Percentiles rank a stretch among this genome's conserved stretches.
These are phyloP conservation scores for Budorcas taxicolor DNA, from an alignment of 2,113 vertebrate species.

Conservation along the genomic window DNA sequence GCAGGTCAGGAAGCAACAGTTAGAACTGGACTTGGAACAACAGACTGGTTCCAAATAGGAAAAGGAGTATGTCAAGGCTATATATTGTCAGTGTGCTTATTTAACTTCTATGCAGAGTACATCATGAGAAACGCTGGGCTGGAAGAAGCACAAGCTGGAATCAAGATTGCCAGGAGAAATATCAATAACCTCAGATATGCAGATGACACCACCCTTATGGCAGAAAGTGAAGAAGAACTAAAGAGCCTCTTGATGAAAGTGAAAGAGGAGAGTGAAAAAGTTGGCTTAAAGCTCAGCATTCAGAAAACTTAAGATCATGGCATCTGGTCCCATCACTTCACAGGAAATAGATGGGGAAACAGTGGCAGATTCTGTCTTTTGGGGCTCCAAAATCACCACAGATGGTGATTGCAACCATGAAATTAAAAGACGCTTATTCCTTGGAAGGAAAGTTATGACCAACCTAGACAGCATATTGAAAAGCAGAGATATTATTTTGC, in stretches of 20 bases:
- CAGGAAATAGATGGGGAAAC: not conserved
- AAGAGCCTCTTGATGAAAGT: not conserved
- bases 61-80: not conserved
- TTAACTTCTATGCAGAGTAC: not conserved
- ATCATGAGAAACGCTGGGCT: not conserved
- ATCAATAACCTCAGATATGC: not conserved
- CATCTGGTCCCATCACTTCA: not conserved
- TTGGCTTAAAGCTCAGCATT: not conserved
- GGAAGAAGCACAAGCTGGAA: not conserved
- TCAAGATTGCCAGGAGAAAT: not conserved
- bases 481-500: not conserved
- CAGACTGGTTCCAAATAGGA: not conserved
- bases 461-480: not conserved
- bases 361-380: not conserved
- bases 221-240: not conserved
- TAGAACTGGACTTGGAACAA: not conserved
- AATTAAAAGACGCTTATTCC: not conserved
- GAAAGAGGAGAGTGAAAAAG: not conserved
- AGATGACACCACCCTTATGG: not conserved
- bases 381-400: not conserved
- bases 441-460: not conserved
- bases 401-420: not conserved
- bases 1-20: not conserved
- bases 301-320: not conserved
- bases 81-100: not conserved